Evolutionary conservation across 2,797 vertebrate species (phyloP), one percentile per base, ranked within the genome.

Genomic region (Danio choprae): DNA sequence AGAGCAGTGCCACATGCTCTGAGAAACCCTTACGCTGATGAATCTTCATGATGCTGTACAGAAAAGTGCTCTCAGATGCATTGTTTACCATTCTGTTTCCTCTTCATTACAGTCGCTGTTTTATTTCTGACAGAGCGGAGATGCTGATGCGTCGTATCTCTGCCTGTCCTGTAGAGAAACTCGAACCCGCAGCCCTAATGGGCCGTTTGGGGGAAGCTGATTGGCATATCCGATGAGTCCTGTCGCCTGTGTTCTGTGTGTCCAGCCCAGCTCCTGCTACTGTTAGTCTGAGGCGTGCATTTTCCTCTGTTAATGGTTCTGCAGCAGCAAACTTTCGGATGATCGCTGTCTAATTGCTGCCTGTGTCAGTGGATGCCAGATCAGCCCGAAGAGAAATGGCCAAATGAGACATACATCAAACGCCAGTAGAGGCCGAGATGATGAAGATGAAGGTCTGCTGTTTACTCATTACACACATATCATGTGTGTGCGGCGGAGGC

Each of bases 201-300:
- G 82, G 53, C 53, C 88, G 85, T 91, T 91, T 89, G 88, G 88
- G 87, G 88, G 84, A 81, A 85, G 84, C 87, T 93, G 94, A 94
- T 92, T 93, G 91, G 89, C 85, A 81, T 84, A 79, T 77, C 72
- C 77, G 67, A 50, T 70, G 68, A 82, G 73, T 55, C 67, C 53
- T 79, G 67, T 77, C 50, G 10, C 55, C 51, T 62, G 44, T 72
- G 74, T 58, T 74, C 22, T 74, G 55, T 56, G 60, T 76, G 60
- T 72, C 80, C 63, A 51, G 29, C 77, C 64, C 46, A 11, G 36
- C 71, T 62, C n/a, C 77, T 77, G 65, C 62, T 55, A 79, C 64
- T 60, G 40, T 79, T 65, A 58, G 50, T 81, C 20, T 55, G 64
- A 58, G 51, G n/a, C 13, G 50, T 71, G 58, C 29, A 63, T 18